phyloP scores from a whole-genome alignment of 2,797 vertebrate species.

The Rhinichthys osculus region DNA sequence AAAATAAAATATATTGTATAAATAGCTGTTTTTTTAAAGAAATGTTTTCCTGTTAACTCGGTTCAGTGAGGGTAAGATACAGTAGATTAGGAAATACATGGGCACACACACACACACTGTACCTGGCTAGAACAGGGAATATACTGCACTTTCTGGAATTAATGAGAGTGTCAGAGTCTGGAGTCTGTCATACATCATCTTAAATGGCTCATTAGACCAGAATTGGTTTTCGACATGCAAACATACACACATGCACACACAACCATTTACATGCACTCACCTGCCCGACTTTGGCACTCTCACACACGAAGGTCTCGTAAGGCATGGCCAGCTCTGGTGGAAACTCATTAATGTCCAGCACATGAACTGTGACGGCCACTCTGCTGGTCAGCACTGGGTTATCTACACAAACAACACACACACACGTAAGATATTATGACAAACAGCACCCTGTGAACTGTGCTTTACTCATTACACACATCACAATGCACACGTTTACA shows the following conservation, averaged over 20 bases:
- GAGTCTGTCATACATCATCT: conserved; percentile 57
- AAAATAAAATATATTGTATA: background rate
- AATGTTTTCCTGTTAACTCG: background rate
- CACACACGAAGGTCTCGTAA: conserved; percentile 94
- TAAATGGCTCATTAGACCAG: conserved; percentile 58
- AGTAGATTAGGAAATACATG: background rate
- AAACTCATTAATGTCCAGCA: conserved; percentile 98
- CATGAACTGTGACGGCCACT: conserved; percentile 90
- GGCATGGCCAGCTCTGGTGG: conserved; percentile 93
- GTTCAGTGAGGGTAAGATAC: background rate
- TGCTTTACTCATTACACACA: background rate
- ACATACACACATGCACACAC: conserved; percentile 42
- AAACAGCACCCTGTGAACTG: background rate
- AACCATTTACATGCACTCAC: conserved; percentile 72
- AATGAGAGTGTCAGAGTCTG: conserved; percentile 46
- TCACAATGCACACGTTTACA: too few species aligned
- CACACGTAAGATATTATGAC: conserved; percentile 22
- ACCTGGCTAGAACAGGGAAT: background rate
- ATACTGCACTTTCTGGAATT: conserved; percentile 32
- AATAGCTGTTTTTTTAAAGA: background rate
- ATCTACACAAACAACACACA: conserved; percentile 76
- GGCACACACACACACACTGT: background rate
- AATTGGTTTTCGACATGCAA: conserved; percentile 56
- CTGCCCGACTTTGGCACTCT: conserved; percentile 93
- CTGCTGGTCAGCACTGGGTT: conserved; percentile 92